phyloP scores from a whole-genome alignment of 2,888 invertebrate species.

The Oxyteleia sp. region DNA sequence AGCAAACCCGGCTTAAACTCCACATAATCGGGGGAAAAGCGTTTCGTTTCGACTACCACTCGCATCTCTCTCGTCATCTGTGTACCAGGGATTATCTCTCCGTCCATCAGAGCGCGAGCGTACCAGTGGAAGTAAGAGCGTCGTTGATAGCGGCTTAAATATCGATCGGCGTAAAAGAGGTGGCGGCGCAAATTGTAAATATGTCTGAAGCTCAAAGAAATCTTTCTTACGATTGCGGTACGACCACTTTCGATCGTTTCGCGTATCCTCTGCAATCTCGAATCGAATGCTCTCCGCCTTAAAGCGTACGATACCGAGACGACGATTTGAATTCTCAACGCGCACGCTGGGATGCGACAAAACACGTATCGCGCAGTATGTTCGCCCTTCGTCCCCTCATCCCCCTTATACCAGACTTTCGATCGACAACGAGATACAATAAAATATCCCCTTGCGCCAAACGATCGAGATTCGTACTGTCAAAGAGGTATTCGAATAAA shows the following conservation, averaged over 20 bases:
- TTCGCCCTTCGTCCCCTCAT: constrained; percentile 6
- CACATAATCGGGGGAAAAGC: constrained; percentile 70
- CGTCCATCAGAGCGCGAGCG: constrained; percentile 74
- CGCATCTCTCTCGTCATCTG: constrained; percentile 69
- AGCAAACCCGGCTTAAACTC: constrained; percentile 78
- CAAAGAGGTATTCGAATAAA: constrained; percentile 25
- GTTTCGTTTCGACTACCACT: constrained; percentile 74
- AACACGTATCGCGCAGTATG: constrained; percentile 16
- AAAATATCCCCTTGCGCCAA: constrained; percentile 31
- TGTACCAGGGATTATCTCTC: constrained; percentile 74
- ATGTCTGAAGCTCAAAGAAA: constrained; percentile 71
- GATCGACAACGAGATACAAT: constrained; percentile 41
- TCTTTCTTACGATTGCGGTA: constrained; percentile 56
- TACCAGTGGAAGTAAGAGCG: constrained; percentile 64
- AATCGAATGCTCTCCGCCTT: constrained; percentile 20
- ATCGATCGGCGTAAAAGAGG: constrained; percentile 63
- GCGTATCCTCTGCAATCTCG: constrained; percentile 24
- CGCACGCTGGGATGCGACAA: constrained; percentile 1
- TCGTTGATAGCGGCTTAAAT: constrained; percentile 64
- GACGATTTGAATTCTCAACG: constrained; percentile 19
- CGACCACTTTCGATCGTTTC: constrained; percentile 60
- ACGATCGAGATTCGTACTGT: constrained; percentile 58
- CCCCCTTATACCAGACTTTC: constrained; percentile 17
- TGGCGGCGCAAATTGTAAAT: constrained; percentile 65
- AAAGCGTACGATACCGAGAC: constrained; percentile 12